Conservation (phyloP, 2,888 invertebrate genomes). For the Dromius quadrimaculatus region DNA sequence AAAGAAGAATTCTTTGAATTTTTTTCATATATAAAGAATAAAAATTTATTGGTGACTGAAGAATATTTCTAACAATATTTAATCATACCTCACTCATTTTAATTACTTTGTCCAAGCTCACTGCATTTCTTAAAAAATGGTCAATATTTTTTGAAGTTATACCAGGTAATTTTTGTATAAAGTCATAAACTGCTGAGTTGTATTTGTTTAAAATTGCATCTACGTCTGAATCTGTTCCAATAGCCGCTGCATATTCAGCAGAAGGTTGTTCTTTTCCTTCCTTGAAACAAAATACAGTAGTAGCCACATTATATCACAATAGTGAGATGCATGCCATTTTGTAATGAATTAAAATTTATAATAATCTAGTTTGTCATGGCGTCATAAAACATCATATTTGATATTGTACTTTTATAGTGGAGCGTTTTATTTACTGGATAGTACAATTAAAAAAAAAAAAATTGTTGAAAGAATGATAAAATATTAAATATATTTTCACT, state of each 20-base stretch:
- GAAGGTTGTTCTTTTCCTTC: conserved; percentile 86
- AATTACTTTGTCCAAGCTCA: conserved; percentile 75
- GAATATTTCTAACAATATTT: not conserved
- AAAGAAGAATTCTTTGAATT: too few relatives aligned
- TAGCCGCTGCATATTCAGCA: conserved; percentile 76
- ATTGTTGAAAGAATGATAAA: too few relatives aligned
- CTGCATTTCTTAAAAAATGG: conserved; percentile 79
- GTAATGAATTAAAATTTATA: not conserved
- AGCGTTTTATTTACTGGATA: not conserved
- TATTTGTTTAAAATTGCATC: conserved; percentile 61
- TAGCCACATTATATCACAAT: too few relatives aligned
- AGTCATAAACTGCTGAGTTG: conserved; percentile 36
- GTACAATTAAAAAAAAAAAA: too few relatives aligned
- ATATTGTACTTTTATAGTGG: not conserved
- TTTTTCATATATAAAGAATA: too few relatives aligned
- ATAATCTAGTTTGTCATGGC: not conserved
- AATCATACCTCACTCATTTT: conserved; percentile 59
- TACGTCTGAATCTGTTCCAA: conserved; percentile 75
- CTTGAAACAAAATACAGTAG: conserved; percentile 69
- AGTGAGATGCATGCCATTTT: not conserved
- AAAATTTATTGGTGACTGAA: too few relatives aligned
- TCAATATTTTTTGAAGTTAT: conserved; percentile 88
- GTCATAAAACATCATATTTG: conserved; percentile 8
- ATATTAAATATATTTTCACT: too few relatives aligned
- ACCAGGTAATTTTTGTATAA: conserved; percentile 88